Conservation (phyloP, 2,113 vertebrate genomes). For the Leucosticte australis region DNA sequence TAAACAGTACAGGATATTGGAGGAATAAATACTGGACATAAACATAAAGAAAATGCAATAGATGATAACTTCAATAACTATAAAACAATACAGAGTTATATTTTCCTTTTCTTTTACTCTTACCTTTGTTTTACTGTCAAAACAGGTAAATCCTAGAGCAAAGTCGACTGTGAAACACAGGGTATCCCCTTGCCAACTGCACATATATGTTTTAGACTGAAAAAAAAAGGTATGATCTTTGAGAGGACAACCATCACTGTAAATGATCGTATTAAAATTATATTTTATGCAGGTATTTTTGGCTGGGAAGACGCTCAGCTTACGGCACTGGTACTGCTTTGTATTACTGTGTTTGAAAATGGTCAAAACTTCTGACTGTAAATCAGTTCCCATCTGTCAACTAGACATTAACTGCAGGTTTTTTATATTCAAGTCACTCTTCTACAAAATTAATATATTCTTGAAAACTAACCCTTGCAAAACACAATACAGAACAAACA, state of each 20-base stretch:
- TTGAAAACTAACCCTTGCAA: not conserved
- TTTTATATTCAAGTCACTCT: not conserved
- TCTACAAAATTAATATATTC: not conserved
- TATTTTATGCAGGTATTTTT: not conserved
- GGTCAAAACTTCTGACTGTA: not conserved
- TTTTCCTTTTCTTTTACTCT: not conserved
- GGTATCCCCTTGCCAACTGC: constrained; percentile 85
- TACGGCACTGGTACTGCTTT: not conserved
- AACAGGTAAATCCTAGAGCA: constrained; percentile 87
- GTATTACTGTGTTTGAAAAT: not conserved
- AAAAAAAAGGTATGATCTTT: constrained; percentile 21
- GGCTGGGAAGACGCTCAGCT: not conserved
- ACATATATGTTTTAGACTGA: constrained; percentile 89
- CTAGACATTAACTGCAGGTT: not conserved
- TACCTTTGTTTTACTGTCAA: constrained; percentile 86
- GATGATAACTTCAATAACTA: not conserved
- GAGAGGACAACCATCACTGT: not conserved
- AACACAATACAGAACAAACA: not conserved
- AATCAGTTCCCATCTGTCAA: not conserved
- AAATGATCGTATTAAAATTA: not conserved
- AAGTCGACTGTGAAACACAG: constrained; percentile 89
- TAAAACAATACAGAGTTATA: not conserved
- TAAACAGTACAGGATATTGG: not conserved
- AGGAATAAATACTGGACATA: not conserved
- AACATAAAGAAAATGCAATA: not conserved